A percentile compares a stretch with the other conserved stretches of the same genome.
phyloP scores from a whole-genome alignment of 2,888 invertebrate genomes.

The Drosophila borborema region DNA sequence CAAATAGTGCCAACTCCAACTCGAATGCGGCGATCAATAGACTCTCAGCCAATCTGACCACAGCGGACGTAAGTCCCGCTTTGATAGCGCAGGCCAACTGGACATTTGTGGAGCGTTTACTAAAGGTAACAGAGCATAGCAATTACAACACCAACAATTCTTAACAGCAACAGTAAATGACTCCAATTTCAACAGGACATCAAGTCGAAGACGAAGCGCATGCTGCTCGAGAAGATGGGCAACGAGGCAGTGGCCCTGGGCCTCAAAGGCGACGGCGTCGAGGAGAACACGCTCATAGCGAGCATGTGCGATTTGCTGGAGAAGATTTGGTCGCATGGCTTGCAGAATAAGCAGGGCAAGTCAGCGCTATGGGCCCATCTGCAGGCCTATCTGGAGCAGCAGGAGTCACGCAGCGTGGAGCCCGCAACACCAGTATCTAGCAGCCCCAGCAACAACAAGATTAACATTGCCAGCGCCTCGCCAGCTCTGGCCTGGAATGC shows the following conservation, averaged over 20 bases:
- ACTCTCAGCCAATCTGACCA: constrained; percentile 84
- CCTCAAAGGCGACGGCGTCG: constrained; percentile 94
- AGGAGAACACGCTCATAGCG: constrained; percentile 99
- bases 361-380: constrained; percentile 99
- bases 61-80: constrained; percentile 89
- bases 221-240: constrained; percentile 99
- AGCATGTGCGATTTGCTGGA: constrained; percentile 98
- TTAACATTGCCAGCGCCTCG: constrained; percentile 73
- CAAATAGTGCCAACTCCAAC: constrained; percentile 48
- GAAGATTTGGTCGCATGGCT: constrained; percentile 98
- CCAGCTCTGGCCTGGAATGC: constrained; percentile 96
- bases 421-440: constrained; percentile 58
- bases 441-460: constrained; percentile 65
- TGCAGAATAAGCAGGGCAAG: constrained; percentile 98
- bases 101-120: constrained; percentile 98
- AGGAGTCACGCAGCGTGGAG: constrained; percentile 87
- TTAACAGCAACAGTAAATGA: not conserved
- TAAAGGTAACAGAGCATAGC: constrained; percentile 89
- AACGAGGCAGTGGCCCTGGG: constrained; percentile 98
- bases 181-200: constrained; percentile 89
- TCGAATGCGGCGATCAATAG: constrained; percentile 77
- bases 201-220: constrained; percentile 97
- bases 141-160: not conserved
- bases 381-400: constrained; percentile 93
- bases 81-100: constrained; percentile 98